These are phyloP conservation scores for Neoascia interrupta DNA, from an alignment of 2,888 invertebrate species.

Conservation along the genomic window DNA sequence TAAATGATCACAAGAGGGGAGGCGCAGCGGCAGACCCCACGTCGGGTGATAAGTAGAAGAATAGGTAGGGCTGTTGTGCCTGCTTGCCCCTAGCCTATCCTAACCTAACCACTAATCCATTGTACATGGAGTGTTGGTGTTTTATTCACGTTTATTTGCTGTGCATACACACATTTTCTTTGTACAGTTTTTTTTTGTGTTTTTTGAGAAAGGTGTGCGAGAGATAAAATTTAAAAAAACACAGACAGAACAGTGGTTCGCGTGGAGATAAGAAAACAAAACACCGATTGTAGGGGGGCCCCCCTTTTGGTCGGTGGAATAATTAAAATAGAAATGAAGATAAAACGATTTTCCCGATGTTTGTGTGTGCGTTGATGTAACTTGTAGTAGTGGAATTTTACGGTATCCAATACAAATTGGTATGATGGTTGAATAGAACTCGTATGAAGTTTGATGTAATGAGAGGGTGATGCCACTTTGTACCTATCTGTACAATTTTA, in stretches of 20 bases:
- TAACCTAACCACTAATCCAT: too few relatives aligned
- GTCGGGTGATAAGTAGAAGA: constrained; percentile 20
- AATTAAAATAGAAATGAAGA: not conserved
- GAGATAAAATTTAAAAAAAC: not conserved
- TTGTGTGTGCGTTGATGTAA: too few relatives aligned
- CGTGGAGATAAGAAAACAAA: constrained; percentile 18
- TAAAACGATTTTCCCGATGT: too few relatives aligned
- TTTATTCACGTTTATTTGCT: constrained; percentile 19
- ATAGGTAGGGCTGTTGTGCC: too few relatives aligned
- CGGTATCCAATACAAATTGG: not conserved
- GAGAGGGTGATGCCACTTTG: constrained; percentile 14
- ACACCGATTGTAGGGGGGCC: constrained; percentile 19
- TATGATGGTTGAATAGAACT: not conserved
- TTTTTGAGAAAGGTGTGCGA: constrained; percentile 26
- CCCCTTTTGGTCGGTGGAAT: not conserved
- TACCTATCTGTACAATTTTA: not conserved
- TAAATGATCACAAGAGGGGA: too few relatives aligned
- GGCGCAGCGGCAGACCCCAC: constrained; percentile 16
- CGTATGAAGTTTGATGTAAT: not conserved
- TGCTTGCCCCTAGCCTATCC: too few relatives aligned
- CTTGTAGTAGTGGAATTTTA: too few relatives aligned
- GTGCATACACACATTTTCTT: not conserved
- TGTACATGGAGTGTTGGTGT: too few relatives aligned
- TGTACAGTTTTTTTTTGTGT: not conserved
- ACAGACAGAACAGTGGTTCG: not conserved